A percentile compares a stretch with the other conserved stretches of the same genome.
Conservation (phyloP, 2,113 vertebrate species). For the Strigops habroptila region DNA sequence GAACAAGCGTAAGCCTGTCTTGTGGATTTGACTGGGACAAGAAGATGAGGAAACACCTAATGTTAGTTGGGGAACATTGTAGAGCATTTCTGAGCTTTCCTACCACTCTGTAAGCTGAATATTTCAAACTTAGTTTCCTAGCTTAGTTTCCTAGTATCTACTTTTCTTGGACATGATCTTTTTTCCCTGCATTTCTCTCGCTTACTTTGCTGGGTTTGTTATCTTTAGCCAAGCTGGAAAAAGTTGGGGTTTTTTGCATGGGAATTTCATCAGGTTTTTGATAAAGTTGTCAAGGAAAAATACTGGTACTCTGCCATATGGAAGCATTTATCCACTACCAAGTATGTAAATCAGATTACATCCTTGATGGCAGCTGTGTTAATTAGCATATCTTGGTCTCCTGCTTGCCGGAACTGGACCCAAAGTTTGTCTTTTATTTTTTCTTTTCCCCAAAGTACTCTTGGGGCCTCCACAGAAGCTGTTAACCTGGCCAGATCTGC, state of each 20-base stretch:
- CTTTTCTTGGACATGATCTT: background rate
- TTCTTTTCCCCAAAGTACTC: background rate
- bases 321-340: constrained; percentile 53
- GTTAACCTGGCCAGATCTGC: background rate
- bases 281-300: constrained; percentile 67
- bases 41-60: background rate
- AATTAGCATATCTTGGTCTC: constrained; percentile 51
- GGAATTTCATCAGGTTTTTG: constrained; percentile 47
- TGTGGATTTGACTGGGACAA: background rate
- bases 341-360: constrained; percentile 68
- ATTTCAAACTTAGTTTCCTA: background rate
- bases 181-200: background rate
- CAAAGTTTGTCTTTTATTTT: background rate
- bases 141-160: background rate
- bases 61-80: background rate
- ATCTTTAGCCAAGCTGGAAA: background rate
- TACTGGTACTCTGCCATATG: constrained; percentile 60
- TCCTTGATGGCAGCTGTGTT: constrained; percentile 43
- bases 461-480: background rate
- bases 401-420: background rate
- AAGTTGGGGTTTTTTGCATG: background rate
- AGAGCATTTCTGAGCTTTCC: background rate
- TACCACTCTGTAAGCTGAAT: background rate
- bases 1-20: background rate
- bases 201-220: background rate